phyloP scores from a whole-genome alignment of 2,888 invertebrate genomes.

The Eurois occulta region DNA sequence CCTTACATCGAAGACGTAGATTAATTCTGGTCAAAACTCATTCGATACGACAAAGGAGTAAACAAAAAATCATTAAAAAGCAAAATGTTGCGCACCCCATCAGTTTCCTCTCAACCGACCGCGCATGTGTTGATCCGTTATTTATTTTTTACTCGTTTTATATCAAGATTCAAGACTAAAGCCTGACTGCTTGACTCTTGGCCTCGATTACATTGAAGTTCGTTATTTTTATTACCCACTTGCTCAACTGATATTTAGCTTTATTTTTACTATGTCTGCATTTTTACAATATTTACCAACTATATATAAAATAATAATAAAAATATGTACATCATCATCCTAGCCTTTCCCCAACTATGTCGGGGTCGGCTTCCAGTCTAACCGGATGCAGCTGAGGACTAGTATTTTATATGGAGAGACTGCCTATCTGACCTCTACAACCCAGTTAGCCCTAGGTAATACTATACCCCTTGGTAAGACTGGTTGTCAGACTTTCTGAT shows the following conservation, averaged over 20 bases:
- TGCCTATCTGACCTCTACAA: no score
- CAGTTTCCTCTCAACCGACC: slow-evolving; percentile 76
- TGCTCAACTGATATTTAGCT: not conserved
- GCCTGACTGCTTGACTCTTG: slow-evolving; percentile 46
- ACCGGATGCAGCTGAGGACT: no score
- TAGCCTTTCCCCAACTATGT: no score
- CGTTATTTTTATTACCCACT: slow-evolving; percentile 19
- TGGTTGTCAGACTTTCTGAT: no score
- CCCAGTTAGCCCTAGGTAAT: no score
- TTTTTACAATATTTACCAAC: no score
- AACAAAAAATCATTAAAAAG: slow-evolving; percentile 5
- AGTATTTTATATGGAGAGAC: no score
- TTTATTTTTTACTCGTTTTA: slow-evolving; percentile 75
- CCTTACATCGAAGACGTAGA: not conserved
- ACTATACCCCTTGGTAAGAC: no score
- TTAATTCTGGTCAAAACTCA: not conserved
- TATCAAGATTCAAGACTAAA: slow-evolving; percentile 74
- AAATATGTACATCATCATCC: no score
- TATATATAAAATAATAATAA: no score
- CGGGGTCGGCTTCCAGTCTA: no score
- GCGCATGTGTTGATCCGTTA: slow-evolving; percentile 74
- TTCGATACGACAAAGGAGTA: not conserved
- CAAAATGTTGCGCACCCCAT: slow-evolving; percentile 73
- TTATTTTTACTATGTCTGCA: not conserved
- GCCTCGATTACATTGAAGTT: slow-evolving; percentile 34